Conservation (phyloP, 2,113 vertebrate genomes). For the Cathartes aura region DNA sequence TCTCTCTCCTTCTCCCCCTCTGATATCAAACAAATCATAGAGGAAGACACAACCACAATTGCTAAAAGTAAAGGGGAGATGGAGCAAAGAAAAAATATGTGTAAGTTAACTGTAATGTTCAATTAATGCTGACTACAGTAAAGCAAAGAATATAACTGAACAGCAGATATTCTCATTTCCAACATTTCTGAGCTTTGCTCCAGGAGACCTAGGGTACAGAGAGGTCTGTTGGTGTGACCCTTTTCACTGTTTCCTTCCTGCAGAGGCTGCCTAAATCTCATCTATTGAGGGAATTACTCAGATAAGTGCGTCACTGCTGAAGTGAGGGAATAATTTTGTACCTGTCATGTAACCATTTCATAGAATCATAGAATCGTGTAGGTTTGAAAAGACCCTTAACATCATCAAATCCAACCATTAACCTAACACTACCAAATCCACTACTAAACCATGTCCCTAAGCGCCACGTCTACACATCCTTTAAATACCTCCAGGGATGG, state of each 20-base stretch:
- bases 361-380: neutral
- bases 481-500: neutral
- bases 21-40: slow-evolving; percentile 10
- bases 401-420: neutral
- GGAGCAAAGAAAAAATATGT: neutral
- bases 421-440: neutral
- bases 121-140: neutral
- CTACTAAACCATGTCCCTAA: neutral
- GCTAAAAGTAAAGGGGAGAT: neutral
- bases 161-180: neutral
- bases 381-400: neutral
- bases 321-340: neutral
- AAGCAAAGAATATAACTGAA: neutral
- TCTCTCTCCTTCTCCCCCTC: neutral
- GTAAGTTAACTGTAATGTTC: neutral
- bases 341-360: neutral
- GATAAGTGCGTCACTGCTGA: neutral
- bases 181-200: neutral
- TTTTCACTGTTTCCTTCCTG: neutral
- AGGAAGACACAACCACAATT: neutral
- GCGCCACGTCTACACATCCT: rapidly evolving
- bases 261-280: neutral
- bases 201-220: neutral
- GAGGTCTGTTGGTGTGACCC: neutral
- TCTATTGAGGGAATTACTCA: neutral